These are phyloP conservation scores for Rhamphomyia laevipes DNA, from an alignment of 2,888 invertebrate genomes.

Conservation along the genomic window DNA sequence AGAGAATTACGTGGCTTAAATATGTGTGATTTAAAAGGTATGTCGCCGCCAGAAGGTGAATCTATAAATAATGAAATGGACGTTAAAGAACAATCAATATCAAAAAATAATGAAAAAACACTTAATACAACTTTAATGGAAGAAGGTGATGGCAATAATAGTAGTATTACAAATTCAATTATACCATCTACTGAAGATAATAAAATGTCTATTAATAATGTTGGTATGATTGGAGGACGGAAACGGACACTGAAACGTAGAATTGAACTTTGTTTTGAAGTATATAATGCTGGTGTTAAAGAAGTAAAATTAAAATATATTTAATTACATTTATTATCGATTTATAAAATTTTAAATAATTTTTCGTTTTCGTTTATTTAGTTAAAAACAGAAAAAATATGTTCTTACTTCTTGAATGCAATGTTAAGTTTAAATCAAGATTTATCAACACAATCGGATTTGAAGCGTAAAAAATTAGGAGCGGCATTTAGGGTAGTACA, in stretches of 20 bases:
- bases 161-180: too few relatives aligned
- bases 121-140: neutral
- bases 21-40: constrained; percentile 20
- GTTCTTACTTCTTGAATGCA: constrained; percentile 44
- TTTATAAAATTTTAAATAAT: neutral
- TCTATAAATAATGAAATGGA: constrained; percentile 9
- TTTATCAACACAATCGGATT: constrained; percentile 34
- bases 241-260: constrained; percentile 33
- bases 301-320: constrained; percentile 19
- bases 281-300: constrained; percentile 41
- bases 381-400: constrained; percentile 42
- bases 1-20: constrained; percentile 43
- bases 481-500: constrained; percentile 42
- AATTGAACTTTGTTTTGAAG: constrained; percentile 38
- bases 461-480: constrained; percentile 41
- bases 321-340: neutral
- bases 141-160: neutral
- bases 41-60: neutral
- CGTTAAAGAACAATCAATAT: constrained; percentile 5
- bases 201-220: too few relatives aligned
- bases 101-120: neutral
- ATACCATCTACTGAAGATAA: too few relatives aligned
- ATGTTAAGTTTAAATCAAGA: constrained; percentile 44
- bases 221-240: neutral
- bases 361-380: constrained; percentile 6